These are phyloP conservation scores for Ochropleura leucogaster DNA, from an alignment of 2,888 invertebrate genomes.

Conservation along the genomic window DNA sequence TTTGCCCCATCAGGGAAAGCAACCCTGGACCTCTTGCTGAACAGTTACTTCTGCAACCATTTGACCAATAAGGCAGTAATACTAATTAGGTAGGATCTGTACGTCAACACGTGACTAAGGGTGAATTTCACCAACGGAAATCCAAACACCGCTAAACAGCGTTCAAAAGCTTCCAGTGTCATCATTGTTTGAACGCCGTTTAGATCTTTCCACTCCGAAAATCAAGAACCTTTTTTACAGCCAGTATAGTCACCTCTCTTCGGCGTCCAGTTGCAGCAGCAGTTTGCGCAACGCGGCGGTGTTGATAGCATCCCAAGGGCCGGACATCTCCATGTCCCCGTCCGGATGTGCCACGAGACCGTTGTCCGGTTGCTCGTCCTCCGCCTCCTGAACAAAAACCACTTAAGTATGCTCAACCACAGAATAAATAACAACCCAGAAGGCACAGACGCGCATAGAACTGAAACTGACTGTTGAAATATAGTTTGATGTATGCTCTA, in stretches of 20 bases:
- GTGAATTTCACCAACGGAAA: not conserved
- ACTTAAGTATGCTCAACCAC: not conserved
- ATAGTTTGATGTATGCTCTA: not conserved
- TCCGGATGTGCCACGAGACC: constrained; percentile 77
- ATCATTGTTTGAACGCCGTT: not conserved
- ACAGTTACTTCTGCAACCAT: too few relatives aligned
- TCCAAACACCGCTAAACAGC: not conserved
- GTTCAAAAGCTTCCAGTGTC: not conserved
- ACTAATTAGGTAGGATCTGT: not conserved
- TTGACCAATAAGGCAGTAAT: too few relatives aligned
- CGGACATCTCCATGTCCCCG: constrained; percentile 73
- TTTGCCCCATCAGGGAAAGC: too few relatives aligned
- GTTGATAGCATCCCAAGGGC: constrained; percentile 83
- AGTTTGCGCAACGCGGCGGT: constrained; percentile 85
- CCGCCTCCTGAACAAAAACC: constrained; percentile 75
- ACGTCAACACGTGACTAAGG: not conserved
- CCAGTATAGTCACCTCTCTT: constrained; percentile 78
- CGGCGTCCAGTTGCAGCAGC: constrained; percentile 83
- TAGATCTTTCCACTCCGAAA: not conserved
- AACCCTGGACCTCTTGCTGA: too few relatives aligned
- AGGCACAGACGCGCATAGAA: not conserved
- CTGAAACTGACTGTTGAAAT: not conserved
- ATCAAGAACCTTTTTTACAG: not conserved
- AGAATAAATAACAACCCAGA: constrained; percentile 14
- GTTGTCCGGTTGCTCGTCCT: constrained; percentile 84